phyloP scores from a whole-genome alignment of 2,888 invertebrate genomes.

The Leptogaster cylindrica region DNA sequence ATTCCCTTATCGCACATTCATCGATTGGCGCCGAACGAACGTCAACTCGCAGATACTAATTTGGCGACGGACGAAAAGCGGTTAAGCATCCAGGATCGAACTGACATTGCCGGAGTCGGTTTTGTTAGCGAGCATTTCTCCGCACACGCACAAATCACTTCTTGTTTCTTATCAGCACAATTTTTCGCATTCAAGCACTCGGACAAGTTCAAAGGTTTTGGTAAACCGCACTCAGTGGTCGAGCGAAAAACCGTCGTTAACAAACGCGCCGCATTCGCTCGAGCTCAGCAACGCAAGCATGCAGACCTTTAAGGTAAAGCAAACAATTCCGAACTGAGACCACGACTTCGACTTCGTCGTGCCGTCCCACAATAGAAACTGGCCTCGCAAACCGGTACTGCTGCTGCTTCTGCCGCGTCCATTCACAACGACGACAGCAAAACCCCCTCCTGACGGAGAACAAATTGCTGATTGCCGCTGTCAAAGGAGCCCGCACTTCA shows the following conservation, averaged over 20 bases:
- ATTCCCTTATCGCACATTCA: no score
- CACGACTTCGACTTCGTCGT: conserved; percentile 47
- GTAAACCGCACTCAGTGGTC: neutral
- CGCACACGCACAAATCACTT: conserved; percentile 9
- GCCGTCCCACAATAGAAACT: conserved; percentile 13
- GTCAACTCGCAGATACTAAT: no score
- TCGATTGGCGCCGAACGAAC: no score
- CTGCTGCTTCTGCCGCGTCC: no score
- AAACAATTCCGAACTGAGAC: conserved; percentile 62
- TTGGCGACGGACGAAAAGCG: neutral
- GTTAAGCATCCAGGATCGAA: conserved; percentile 7
- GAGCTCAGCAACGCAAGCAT: conserved; percentile 50
- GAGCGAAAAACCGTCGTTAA: conserved; percentile 10
- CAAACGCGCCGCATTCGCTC: conserved; percentile 10
- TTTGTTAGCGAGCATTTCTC: neutral
- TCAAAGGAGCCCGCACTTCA: conserved; percentile 22
- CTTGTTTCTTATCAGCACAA: neutral
- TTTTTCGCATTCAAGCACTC: neutral
- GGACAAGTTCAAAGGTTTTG: neutral
- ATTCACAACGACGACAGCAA: neutral
- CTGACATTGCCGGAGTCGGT: conserved; percentile 32
- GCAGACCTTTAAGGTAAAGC: conserved; percentile 61
- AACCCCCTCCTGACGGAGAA: neutral
- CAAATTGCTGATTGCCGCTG: conserved; percentile 11
- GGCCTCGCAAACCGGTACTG: conserved; percentile 6